These are phyloP conservation scores for Prosapia bicincta DNA, from an alignment of 2,888 invertebrate genomes.

Conservation along the genomic window DNA sequence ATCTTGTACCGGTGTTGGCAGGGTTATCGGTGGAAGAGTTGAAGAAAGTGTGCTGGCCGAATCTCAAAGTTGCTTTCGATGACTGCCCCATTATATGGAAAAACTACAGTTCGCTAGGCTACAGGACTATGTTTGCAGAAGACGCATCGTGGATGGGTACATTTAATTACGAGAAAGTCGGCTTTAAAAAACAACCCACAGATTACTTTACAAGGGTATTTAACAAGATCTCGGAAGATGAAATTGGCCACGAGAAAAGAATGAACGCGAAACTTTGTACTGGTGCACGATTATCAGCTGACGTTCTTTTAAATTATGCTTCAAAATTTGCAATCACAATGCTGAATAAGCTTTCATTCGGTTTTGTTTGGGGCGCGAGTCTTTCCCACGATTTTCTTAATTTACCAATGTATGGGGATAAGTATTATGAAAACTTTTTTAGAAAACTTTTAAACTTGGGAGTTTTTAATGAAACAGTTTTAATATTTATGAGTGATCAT, in stretches of 20 bases:
- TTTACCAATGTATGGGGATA: constrained; percentile 71
- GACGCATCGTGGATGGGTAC: constrained; percentile 75
- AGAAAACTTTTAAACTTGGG: constrained; percentile 51
- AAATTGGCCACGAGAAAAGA: constrained; percentile 61
- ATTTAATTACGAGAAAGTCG: constrained; percentile 75
- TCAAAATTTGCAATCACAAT: constrained; percentile 60
- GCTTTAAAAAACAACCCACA: constrained; percentile 75
- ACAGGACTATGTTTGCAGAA: constrained; percentile 76
- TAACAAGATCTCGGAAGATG: constrained; percentile 62
- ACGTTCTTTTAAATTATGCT: constrained; percentile 69
- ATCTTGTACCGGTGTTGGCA: constrained; percentile 74
- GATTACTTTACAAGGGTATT: constrained; percentile 81
- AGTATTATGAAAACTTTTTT: constrained; percentile 58
- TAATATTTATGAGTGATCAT: constrained; percentile 81
- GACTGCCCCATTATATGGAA: constrained; percentile 83
- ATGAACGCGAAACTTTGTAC: constrained; percentile 67
- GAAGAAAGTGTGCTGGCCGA: constrained; percentile 59
- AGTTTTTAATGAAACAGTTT: constrained; percentile 61
- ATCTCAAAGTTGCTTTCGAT: constrained; percentile 61
- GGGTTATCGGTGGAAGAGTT: constrained; percentile 67
- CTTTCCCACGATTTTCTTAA: constrained; percentile 83
- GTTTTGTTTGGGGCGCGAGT: constrained; percentile 80
- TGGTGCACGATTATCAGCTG: constrained; percentile 64
- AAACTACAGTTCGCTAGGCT: constrained; percentile 66
- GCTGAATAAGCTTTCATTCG: constrained; percentile 63